phyloP scores from a whole-genome alignment of 1,140 invertebrate genomes.

The Ooceraea biroi region DNA sequence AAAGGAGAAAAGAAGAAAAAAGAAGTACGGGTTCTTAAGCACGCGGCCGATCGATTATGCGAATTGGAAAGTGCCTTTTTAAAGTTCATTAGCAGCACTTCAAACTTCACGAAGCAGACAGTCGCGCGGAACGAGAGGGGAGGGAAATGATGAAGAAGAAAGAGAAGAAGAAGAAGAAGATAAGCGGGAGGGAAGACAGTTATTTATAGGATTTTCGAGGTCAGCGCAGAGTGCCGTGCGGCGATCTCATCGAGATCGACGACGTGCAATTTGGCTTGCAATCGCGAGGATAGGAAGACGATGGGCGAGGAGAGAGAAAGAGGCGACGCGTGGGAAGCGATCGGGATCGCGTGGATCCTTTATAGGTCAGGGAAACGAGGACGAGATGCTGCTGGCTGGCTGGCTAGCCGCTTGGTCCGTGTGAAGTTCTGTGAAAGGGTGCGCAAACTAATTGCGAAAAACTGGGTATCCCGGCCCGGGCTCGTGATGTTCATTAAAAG shows the following conservation, averaged over 20 bases:
- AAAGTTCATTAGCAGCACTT: conserved; percentile 22
- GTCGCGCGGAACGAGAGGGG: too few species aligned
- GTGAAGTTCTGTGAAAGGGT: conserved; percentile 79
- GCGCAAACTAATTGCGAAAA: conserved; percentile 65
- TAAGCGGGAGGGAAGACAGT: neutral
- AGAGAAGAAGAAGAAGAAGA: neutral
- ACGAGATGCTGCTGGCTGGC: conserved; percentile 57
- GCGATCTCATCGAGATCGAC: conserved; percentile 24
- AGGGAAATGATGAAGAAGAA: too few species aligned
- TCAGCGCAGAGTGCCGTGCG: neutral
- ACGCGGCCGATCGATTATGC: neutral
- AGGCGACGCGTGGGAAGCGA: conserved; percentile 81
- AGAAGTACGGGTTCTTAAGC: neutral
- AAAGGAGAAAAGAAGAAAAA: neutral
- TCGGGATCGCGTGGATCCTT: conserved; percentile 70
- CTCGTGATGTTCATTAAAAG: conserved; percentile 44
- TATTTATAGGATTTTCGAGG: conserved; percentile 52
- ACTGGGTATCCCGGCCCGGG: conserved; percentile 23
- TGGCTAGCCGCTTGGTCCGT: conserved; percentile 55
- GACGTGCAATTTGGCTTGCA: conserved; percentile 36
- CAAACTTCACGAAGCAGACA: neutral
- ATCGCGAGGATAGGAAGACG: conserved; percentile 17
- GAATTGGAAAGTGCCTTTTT: conserved; percentile 33
- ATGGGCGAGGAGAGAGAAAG: conserved; percentile 2
- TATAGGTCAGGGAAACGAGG: conserved; percentile 73